These are phyloP conservation scores for Apantesis nais DNA, from an alignment of 2,888 invertebrate genomes.

Conservation along the genomic window DNA sequence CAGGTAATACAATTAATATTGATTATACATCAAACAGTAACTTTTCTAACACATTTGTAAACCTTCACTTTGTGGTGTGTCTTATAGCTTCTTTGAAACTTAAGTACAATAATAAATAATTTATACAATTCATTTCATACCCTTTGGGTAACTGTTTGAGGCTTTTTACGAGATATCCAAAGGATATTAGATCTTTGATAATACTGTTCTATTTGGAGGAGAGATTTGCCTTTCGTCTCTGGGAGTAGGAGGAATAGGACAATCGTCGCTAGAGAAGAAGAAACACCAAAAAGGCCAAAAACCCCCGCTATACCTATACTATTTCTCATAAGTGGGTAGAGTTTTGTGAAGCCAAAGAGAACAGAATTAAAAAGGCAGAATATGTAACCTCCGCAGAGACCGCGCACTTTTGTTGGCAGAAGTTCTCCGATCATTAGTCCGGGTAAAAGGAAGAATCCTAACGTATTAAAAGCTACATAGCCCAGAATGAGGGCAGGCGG, in stretches of 20 bases:
- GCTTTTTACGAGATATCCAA: slow-evolving; percentile 84
- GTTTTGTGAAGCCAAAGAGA: slow-evolving; percentile 89
- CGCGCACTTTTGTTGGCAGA: slow-evolving; percentile 90
- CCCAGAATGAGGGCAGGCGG: slow-evolving; percentile 81
- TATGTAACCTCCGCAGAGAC: slow-evolving; percentile 90
- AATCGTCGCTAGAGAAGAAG: slow-evolving; percentile 87
- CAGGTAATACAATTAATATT: not conserved
- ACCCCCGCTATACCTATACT: slow-evolving; percentile 88
- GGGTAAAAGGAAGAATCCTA: slow-evolving; percentile 90
- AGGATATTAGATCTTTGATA: slow-evolving; percentile 88
- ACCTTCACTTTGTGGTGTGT: not conserved
- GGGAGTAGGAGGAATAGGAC: slow-evolving; percentile 89
- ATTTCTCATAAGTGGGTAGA: slow-evolving; percentile 87
- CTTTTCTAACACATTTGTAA: not conserved
- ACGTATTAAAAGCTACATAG: slow-evolving; percentile 90
- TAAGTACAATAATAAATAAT: slow-evolving; percentile 43
- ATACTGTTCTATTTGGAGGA: slow-evolving; percentile 92
- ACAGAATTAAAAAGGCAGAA: slow-evolving; percentile 90
- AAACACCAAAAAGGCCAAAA: slow-evolving; percentile 89
- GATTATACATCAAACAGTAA: not conserved
- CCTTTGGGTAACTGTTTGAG: slow-evolving; percentile 52
- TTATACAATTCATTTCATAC: slow-evolving; percentile 56
- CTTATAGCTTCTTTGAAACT: slow-evolving; percentile 15
- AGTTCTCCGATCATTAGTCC: slow-evolving; percentile 91
- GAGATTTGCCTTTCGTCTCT: slow-evolving; percentile 90